These are phyloP conservation scores for Oryctolagus cuniculus DNA, from an alignment of 2,113 vertebrate species.

Conservation along the genomic window mOryCun1.1 NC_091441.1:16572501-16573000, in stretches of 20 bases:
- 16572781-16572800: not conserved
- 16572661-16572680: not conserved
- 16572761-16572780: not conserved
- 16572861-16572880: conserved; percentile 37
- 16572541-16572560: not conserved
- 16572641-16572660: not conserved
- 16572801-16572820: conserved; percentile 39
- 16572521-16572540: not conserved
- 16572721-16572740: not conserved
- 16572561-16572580: not conserved
- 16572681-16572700: not conserved
- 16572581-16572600: not conserved
- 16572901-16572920: conserved; percentile 73
- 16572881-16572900: conserved; percentile 46
- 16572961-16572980: conserved; percentile 54
- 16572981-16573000: conserved; percentile 51
- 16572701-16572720: not conserved
- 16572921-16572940: conserved; percentile 67
- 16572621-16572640: not conserved
- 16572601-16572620: not conserved
- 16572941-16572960: conserved; percentile 42
- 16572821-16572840: conserved; percentile 33
- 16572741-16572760: not conserved
- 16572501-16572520: not conserved
- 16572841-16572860: not conserved